Conservation (phyloP, 2,888 invertebrate genomes). For the Bellardia bayeri region DNA sequence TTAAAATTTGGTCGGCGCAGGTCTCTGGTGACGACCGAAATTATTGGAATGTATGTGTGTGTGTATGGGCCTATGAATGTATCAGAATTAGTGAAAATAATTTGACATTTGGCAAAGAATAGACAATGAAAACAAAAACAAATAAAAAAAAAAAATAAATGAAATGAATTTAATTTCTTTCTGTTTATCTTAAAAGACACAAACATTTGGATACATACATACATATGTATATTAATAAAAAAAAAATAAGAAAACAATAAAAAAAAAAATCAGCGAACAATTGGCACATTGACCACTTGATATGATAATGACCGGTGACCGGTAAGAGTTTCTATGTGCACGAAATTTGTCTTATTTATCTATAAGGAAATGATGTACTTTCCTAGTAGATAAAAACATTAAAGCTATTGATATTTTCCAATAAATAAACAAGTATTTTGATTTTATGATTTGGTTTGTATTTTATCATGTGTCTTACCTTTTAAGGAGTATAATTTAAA, state of each 20-base stretch:
- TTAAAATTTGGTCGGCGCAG: too few species aligned
- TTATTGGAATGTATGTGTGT: background rate
- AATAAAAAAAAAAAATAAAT: conserved; percentile 42
- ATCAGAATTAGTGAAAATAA: conserved; percentile 31
- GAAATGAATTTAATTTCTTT: conserved; percentile 5
- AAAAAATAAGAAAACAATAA: background rate
- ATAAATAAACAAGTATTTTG: background rate
- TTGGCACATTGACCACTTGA: conserved; percentile 50
- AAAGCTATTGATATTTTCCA: conserved; percentile 1
- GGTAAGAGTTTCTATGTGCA: conserved; percentile 44
- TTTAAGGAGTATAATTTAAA: background rate
- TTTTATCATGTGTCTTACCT: background rate
- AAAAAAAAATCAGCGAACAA: conserved; percentile 8
- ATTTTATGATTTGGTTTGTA: background rate
- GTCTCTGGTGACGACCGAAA: background rate
- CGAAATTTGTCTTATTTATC: background rate
- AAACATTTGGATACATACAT: background rate
- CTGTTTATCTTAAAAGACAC: conserved; percentile 24
- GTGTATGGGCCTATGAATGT: background rate
- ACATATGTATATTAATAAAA: background rate
- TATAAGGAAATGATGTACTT: background rate
- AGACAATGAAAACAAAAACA: conserved; percentile 47
- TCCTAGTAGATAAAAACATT: background rate
- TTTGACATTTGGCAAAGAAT: conserved; percentile 59
- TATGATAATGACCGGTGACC: conserved; percentile 38